Evolutionary conservation across 2,113 vertebrate species (phyloP), one percentile per base, ranked within the genome.

Genomic region (Sinocyclocheilus anshuiensis): DNA sequence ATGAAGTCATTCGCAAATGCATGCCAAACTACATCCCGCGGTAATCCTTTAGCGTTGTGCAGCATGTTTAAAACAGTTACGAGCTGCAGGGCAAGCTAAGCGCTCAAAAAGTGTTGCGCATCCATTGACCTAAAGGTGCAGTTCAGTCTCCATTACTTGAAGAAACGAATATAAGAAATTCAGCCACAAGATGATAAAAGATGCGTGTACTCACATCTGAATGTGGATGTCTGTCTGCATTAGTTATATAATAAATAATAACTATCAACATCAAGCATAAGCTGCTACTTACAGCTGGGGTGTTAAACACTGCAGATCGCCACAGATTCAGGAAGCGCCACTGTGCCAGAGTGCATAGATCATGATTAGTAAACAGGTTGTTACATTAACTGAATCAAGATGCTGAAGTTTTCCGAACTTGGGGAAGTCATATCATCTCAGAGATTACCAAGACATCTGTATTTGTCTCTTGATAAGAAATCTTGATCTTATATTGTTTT

Each of bases 241-340:
- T 2, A 67, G 24, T 20, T 55, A 48, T 48, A 12, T 48, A 55
- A 16, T 18, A 48, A 48, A 48, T 48, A 48, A 48, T 48, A 48
- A 48, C 12, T 48, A 48, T 48, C 45, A 48, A 18, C 13, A 53
- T 15, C 50, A 15, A 15, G 91, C 91, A 85, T 94, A 94, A 94
- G 93, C 93, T 90, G 84, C 87, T 75, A 90, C 90, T 94, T 94
- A 94, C 80, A 89, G 87, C 83, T 77, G 87, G 90, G 90, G 93
- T 80, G 92, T 92, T 92, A 89, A 92, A 89, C 87, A 84, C 84
- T 65, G 61, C 91, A 89, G 90, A 89, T 86, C 88, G 33, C 91
- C 80, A 89, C 89, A 88, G 91, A 87, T 83, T 85, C 86, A 18
- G 33, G 24, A 84, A 9, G 81, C 86, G 80, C 81, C 82, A 89